Evolutionary conservation across 2,888 invertebrate species (phyloP), one percentile per base, ranked within the genome.

Genomic region (Nasonia oneida): DNA sequence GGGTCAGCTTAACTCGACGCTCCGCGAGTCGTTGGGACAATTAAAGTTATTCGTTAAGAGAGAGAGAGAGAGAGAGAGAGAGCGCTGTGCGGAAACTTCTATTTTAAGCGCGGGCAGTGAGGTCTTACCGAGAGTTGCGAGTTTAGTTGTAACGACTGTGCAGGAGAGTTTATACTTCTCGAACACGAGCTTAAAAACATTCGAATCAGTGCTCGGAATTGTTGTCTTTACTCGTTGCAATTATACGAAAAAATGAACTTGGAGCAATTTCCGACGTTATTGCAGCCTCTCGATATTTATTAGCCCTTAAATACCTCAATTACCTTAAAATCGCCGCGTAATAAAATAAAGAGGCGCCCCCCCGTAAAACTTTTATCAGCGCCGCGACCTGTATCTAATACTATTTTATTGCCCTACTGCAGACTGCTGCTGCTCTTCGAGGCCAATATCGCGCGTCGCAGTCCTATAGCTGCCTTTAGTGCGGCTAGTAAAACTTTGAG

Each of bases 401-500:
- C 53, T 67, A 50, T 79, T 83, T 80, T 80, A 84, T 75, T 80
- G 33, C 53, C n/a, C 74, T 57, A 61, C 5, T 61, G 73, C 42
- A 15, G 50, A 2, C 15, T 73, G 15, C 5, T 74, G 73, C 42
- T 23, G 50, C 47, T n/a, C 18, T 73, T 64, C 57, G 47, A n/a
- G 50, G 33, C 64, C 73, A 73, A 83, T 78, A 73, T n/a, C 61
- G 8, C 15, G 29, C 15, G 29, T 67, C 29, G 67, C 33, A 5
- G 14, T 37, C 37, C 4, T 29, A 29, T 29, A 29, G 29, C 29
- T 42, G 15, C 15, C 53, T 83, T 83, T 83, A 77, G 47, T 83
- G 50, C 77, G 10, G 77, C 83, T 50, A 82, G 14, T 76, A 82
- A 82, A 82, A 75, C 75, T 83, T 71, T 39, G 71, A 83, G 71